Evolutionary conservation across 1,140 invertebrate genomes (phyloP).

Genomic region (Tyrophagus putrescentiae): DNA sequence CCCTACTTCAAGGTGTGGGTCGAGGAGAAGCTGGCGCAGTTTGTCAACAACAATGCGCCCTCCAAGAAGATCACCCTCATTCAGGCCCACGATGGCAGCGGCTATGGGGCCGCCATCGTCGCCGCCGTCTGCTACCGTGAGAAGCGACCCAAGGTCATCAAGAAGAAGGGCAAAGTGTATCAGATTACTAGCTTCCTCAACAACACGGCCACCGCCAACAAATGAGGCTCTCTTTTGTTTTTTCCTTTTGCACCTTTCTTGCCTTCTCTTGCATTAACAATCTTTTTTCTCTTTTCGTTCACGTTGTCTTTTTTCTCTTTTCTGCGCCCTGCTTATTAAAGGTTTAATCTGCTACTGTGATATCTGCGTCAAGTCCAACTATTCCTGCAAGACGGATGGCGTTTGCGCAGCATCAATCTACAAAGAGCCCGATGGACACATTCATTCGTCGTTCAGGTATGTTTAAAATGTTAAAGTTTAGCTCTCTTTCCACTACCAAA

Average conservation of each 20-base stretch:
- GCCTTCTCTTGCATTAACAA: neutral
- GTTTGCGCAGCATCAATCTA: slow-evolving; percentile 65
- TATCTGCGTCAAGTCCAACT: slow-evolving; percentile 51
- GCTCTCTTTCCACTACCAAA: neutral
- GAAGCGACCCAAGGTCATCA: slow-evolving; percentile 12
- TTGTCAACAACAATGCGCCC: neutral
- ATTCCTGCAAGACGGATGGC: slow-evolving; percentile 71
- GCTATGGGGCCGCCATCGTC: slow-evolving; percentile 88
- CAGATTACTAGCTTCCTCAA: slow-evolving; percentile 2
- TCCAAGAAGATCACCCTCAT: slow-evolving; percentile 69
- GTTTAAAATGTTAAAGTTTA: neutral
- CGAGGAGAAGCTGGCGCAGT: slow-evolving; percentile 31
- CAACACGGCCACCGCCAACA: too few species aligned
- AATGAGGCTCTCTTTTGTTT: neutral
- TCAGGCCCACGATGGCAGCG: slow-evolving; percentile 94
- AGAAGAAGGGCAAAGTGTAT: slow-evolving; percentile 7
- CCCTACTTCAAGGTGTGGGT: slow-evolving; percentile 77
- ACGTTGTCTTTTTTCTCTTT: neutral
- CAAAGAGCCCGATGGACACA: slow-evolving; percentile 42
- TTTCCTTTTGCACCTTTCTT: neutral
- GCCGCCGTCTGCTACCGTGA: slow-evolving; percentile 62
- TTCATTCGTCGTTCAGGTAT: slow-evolving; percentile 57
- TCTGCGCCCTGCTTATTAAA: too few species aligned
- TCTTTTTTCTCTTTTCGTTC: neutral
- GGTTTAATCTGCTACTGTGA: slow-evolving; percentile 58